Conservation (phyloP, 2,113 vertebrate genomes). For the Crotalus helleri region DNA sequence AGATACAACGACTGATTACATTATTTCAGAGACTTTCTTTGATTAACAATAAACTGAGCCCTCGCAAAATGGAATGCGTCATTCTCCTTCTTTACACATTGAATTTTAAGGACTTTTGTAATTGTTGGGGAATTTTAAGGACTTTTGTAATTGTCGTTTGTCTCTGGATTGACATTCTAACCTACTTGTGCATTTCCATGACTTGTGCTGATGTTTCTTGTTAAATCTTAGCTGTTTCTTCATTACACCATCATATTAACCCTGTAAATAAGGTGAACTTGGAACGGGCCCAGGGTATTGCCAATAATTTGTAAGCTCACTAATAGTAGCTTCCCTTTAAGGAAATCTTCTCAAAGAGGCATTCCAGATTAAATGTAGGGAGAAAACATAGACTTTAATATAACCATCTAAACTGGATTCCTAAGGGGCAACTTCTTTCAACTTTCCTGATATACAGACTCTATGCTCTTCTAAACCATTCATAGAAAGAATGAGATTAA, state of each 20-base stretch:
- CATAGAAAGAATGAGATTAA: slow-evolving; percentile 39
- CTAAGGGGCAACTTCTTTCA: slow-evolving; percentile 32
- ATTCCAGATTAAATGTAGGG: slow-evolving; percentile 31
- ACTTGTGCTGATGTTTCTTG: slow-evolving; percentile 29
- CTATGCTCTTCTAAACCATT: not conserved
- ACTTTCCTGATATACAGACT: slow-evolving; percentile 16
- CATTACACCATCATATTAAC: slow-evolving; percentile 26
- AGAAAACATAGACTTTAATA: slow-evolving; percentile 27
- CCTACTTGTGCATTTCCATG: slow-evolving; percentile 28
- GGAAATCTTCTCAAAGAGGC: slow-evolving; percentile 16
- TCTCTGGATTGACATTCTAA: slow-evolving; percentile 43
- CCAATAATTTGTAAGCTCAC: slow-evolving; percentile 3
- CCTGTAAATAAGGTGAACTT: not conserved
- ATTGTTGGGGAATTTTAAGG: not conserved
- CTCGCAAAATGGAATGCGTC: slow-evolving; percentile 64
- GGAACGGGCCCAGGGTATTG: slow-evolving; percentile 5
- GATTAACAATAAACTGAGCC: slow-evolving; percentile 69
- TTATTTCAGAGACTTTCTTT: slow-evolving; percentile 68
- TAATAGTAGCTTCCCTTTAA: slow-evolving; percentile 8
- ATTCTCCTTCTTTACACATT: slow-evolving; percentile 60
- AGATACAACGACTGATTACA: slow-evolving; percentile 65
- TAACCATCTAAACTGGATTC: slow-evolving; percentile 21
- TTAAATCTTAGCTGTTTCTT: not conserved
- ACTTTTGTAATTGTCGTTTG: slow-evolving; percentile 17
- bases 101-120: slow-evolving; percentile 56